Evolutionary conservation across 2,113 vertebrate genomes (phyloP), one percentile per base, ranked within the genome.

Genomic region (Salvelinus sp.): DNA sequence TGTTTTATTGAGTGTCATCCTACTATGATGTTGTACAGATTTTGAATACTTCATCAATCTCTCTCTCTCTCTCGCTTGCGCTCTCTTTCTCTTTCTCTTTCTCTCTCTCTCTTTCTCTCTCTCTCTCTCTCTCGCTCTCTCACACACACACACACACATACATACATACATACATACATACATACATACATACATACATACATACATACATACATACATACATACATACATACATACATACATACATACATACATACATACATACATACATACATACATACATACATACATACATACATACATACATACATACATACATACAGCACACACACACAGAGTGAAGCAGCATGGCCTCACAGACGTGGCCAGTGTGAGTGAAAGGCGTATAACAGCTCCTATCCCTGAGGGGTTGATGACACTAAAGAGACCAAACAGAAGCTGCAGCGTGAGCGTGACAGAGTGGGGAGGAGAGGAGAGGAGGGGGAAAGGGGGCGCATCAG

Each of bases 401-500:
- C 89, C 90, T 76, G 5, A 83, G 89, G 92, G 88, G 78, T 79
- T 75, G 87, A 85, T 91, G 92, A 90, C 88, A 90, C 88, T 83
- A 80, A 86, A 84, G 88, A 90, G 88, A 87, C 86, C 86, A 88
- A 91, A 92, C 83, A 90, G 87, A 89, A 86, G 87, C 86, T 82
- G 87, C 86, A 82, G 76, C 82, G 73, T 89, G 85, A 85, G 78
- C 82, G 74, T 89, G 85, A 85, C 87, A 87, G 81, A 71, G 62
- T 4, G 68, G 50, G 67, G 38, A 5, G 65, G 76, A 18, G 48
- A 18, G 70, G 66, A 33, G 33, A 7, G 33, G 33, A 33, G 22
- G 57, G 72, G 64, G 23, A 66, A 48, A 16, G 44, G 47, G 76
- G 28, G 69, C 25, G 54, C 72, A 60, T 78, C 75, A 38, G 78